These are phyloP conservation scores for Heliconius ethilla DNA, from an alignment of 2,888 invertebrate genomes.

Conservation along the genomic window DNA sequence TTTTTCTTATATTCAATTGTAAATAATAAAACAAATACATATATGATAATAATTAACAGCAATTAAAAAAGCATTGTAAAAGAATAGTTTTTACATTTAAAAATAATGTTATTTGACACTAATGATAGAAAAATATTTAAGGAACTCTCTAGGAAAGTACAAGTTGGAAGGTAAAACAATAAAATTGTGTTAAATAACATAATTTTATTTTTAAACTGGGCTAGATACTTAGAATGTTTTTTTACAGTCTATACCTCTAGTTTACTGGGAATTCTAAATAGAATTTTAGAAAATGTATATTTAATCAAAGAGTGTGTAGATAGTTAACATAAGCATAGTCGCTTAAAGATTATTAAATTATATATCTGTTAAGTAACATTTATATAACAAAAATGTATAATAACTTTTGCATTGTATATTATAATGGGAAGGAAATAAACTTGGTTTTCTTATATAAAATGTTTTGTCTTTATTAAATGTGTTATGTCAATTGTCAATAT, in stretches of 20 bases:
- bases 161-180: background rate
- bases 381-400: slow-evolving; percentile 29
- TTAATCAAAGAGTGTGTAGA: slow-evolving; percentile 22
- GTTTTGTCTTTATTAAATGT: slow-evolving; percentile 18
- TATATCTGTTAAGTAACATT: slow-evolving; percentile 31
- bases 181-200: slow-evolving; percentile 5
- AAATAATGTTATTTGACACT: background rate
- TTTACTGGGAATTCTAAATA: background rate
- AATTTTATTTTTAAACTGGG: slow-evolving; percentile 13
- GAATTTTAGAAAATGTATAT: slow-evolving; percentile 2
- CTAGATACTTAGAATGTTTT: slow-evolving; percentile 27
- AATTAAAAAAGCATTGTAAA: no score
- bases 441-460: slow-evolving; percentile 36
- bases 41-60: background rate
- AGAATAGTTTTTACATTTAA: background rate
- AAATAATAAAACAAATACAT: background rate
- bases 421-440: slow-evolving; percentile 34
- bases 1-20: slow-evolving; percentile 4
- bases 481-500: slow-evolving; percentile 1
- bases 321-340: slow-evolving; percentile 21
- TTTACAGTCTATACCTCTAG: slow-evolving; percentile 13
- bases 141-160: background rate
- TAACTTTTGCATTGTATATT: slow-evolving; percentile 36
- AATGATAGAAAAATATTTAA: background rate
- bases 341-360: slow-evolving; percentile 28